A percentile compares a stretch with the other conserved stretches of the same genome.
These are phyloP conservation scores for Drosophila cognata DNA, from an alignment of 2,888 invertebrate genomes.

Conservation along the genomic window DNA sequence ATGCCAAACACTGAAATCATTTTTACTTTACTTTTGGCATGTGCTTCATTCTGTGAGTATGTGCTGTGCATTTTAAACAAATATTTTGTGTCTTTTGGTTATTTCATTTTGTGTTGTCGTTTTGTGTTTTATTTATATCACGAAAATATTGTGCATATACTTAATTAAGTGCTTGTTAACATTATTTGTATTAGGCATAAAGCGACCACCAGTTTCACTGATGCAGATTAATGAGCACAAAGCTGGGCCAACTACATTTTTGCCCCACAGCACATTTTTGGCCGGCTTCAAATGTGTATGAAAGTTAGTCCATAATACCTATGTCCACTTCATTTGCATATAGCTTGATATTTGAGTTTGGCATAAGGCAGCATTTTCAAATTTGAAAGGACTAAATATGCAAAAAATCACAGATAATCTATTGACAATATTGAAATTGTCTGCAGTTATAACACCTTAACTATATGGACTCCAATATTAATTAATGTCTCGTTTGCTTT, in stretches of 20 bases:
- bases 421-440: constrained; percentile 7
- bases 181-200: constrained; percentile 66
- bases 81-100: constrained; percentile 32
- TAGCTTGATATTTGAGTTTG: constrained; percentile 1
- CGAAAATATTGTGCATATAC: constrained; percentile 73
- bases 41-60: constrained; percentile 30
- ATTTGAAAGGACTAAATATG: not conserved
- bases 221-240: constrained; percentile 35
- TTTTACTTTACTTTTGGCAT: constrained; percentile 22
- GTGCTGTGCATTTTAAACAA: constrained; percentile 69
- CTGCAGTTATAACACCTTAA: not conserved
- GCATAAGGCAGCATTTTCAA: not conserved
- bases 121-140: constrained; percentile 73
- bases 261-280: not conserved
- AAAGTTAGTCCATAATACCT: not conserved
- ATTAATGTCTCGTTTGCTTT: constrained; percentile 1
- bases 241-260: not conserved
- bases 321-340: constrained; percentile 2
- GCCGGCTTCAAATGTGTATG: not conserved
- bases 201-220: constrained; percentile 37
- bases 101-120: constrained; percentile 16
- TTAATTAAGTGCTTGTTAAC: constrained; percentile 77
- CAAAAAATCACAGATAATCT: not conserved
- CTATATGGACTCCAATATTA: constrained; percentile 4
- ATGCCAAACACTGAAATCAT: not conserved